Percentiles rank a stretch among this genome's conserved stretches.
These are phyloP conservation scores for Athene cunicularia DNA, from an alignment of 2,113 vertebrate species.

Conservation along the genomic window DNA sequence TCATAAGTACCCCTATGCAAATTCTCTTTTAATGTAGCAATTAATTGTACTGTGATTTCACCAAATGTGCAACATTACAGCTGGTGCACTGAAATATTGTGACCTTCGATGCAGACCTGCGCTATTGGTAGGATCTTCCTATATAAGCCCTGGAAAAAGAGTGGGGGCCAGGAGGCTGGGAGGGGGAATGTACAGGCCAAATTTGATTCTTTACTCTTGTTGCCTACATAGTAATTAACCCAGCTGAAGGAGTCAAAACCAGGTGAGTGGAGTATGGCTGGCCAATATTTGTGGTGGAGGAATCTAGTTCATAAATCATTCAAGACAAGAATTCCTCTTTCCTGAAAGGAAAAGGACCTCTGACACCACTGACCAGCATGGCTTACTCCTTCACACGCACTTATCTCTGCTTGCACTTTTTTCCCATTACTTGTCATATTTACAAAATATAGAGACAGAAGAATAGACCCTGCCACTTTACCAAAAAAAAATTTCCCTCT, in stretches of 20 bases:
- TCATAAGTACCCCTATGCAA: background rate
- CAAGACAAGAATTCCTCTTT: background rate
- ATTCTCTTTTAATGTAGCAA: slow-evolving; percentile 23
- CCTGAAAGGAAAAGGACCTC: background rate
- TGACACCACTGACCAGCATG: background rate
- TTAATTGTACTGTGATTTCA: slow-evolving; percentile 27
- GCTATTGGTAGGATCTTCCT: background rate
- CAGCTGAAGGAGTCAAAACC: background rate
- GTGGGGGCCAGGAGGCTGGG: background rate
- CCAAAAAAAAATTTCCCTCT: background rate
- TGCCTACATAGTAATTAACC: background rate
- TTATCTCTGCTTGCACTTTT: background rate
- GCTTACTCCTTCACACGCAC: background rate
- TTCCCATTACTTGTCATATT: background rate
- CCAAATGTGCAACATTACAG: background rate
- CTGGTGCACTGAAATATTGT: background rate
- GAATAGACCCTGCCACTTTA: background rate
- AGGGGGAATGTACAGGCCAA: background rate
- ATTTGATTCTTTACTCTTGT: background rate
- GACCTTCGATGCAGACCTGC: background rate
- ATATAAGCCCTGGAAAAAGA: background rate
- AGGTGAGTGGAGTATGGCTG: background rate
- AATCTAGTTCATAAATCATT: background rate
- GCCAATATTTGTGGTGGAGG: background rate
- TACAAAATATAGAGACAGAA: background rate